Conservation (phyloP, 2,113 vertebrate genomes). For the Misgurnus anguillicaudatus region DNA sequence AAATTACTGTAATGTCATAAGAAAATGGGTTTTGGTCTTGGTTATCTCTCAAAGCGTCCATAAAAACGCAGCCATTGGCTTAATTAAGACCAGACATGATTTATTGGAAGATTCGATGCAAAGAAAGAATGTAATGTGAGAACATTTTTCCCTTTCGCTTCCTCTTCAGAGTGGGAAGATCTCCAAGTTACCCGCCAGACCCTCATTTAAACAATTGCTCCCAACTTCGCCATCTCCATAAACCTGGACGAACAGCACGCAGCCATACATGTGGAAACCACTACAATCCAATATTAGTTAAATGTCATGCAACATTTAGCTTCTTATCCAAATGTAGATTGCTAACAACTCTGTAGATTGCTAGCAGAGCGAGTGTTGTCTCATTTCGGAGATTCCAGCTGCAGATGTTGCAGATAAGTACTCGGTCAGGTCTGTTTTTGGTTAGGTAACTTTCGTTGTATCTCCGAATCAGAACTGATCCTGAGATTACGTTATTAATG, state of each 20-base stretch:
- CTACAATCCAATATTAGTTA: slow-evolving; percentile 50
- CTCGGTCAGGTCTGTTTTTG: slow-evolving; percentile 6
- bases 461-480: slow-evolving; percentile 43
- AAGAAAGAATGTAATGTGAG: background rate
- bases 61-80: slow-evolving; percentile 6
- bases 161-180: slow-evolving; percentile 47
- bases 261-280: slow-evolving; percentile 62
- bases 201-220: slow-evolving; percentile 65
- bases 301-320: slow-evolving; percentile 54
- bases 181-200: slow-evolving; percentile 61
- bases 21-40: background rate
- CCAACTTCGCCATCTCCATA: slow-evolving; percentile 58
- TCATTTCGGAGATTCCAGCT: slow-evolving; percentile 53
- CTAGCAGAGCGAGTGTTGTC: slow-evolving; percentile 31
- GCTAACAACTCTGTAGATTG: slow-evolving; percentile 50
- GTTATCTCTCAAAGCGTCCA: slow-evolving; percentile 11
- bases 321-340: slow-evolving; percentile 55
- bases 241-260: slow-evolving; percentile 54
- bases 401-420: slow-evolving; percentile 41
- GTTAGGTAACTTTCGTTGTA: background rate
- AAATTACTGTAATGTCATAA: background rate
- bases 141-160: background rate
- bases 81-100: slow-evolving; percentile 5
- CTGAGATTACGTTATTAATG: slow-evolving; percentile 54
- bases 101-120: background rate